A percentile compares a stretch with the other conserved stretches of the same genome.
Evolutionary conservation across 1,140 invertebrate species (phyloP).

Genomic region (Bathynomus jamesi): DNA sequence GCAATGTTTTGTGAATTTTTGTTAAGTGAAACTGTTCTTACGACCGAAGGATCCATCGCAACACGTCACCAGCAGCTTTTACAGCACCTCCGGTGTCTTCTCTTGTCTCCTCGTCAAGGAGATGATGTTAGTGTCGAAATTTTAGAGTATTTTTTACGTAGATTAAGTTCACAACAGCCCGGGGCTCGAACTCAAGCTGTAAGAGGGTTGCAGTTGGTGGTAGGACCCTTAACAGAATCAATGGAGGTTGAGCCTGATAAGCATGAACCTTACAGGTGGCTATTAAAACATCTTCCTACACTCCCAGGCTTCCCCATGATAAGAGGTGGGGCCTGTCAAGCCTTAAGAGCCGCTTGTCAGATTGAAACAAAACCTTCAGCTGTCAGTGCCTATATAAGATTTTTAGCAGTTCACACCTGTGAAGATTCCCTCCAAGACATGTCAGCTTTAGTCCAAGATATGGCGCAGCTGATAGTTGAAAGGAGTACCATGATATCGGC

Average conservation of each 20-base stretch:
- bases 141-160: constrained; percentile 81
- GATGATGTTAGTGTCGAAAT: constrained; percentile 58
- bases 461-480: constrained; percentile 86
- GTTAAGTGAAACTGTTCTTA: constrained; percentile 53
- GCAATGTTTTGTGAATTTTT: constrained; percentile 95
- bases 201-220: constrained; percentile 58
- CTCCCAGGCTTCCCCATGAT: constrained; percentile 40
- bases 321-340: constrained; percentile 47
- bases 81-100: constrained; percentile 55
- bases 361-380: constrained; percentile 78
- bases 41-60: constrained; percentile 47
- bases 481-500: constrained; percentile 77
- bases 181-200: constrained; percentile 67
- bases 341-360: constrained; percentile 72
- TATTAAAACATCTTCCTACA: constrained; percentile 58
- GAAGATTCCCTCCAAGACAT: constrained; percentile 54
- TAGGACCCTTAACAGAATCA: constrained; percentile 45
- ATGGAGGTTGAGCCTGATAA: constrained; percentile 43
- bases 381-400: constrained; percentile 82
- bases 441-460: constrained; percentile 54
- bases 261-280: constrained; percentile 53
- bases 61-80: constrained; percentile 72
- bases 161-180: constrained; percentile 72
- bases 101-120: constrained; percentile 48
- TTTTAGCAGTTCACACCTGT: constrained; percentile 65